These are phyloP conservation scores for Lateolabrax maculatus DNA, from an alignment of 2,797 vertebrate genomes.

Conservation along the genomic window DNA sequence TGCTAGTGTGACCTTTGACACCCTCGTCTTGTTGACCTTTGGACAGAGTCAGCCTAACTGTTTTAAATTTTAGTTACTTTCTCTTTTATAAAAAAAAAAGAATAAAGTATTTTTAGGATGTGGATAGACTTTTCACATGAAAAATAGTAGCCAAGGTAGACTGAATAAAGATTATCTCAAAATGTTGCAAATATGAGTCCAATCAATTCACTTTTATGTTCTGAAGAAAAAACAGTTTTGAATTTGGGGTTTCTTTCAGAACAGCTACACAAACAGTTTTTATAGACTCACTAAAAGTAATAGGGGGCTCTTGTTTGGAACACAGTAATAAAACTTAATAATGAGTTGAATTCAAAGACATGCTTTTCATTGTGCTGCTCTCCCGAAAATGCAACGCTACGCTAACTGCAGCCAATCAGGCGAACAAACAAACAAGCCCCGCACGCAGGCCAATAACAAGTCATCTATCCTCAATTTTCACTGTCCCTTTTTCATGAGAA, in stretches of 20 bases:
- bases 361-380: slow-evolving; percentile 59
- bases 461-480: slow-evolving; percentile 77
- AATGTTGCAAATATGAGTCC: not conserved
- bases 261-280: slow-evolving; percentile 18
- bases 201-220: not conserved
- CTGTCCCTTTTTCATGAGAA: slow-evolving; percentile 76
- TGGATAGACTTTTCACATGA: not conserved
- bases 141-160: not conserved
- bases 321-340: slow-evolving; percentile 79
- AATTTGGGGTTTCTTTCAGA: slow-evolving; percentile 30
- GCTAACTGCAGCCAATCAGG: slow-evolving; percentile 76
- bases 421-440: slow-evolving; percentile 77
- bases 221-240: not conserved
- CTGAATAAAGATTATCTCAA: not conserved
- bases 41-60: too few species aligned
- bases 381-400: slow-evolving; percentile 39
- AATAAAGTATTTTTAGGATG: too few species aligned
- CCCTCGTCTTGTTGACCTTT: too few species aligned
- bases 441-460: slow-evolving; percentile 69
- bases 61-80: too few species aligned
- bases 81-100: too few species aligned
- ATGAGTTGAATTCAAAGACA: slow-evolving; percentile 83
- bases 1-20: too few species aligned
- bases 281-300: slow-evolving; percentile 48
- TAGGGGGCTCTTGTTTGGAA: slow-evolving; percentile 60